Conservation (phyloP, 2,797 vertebrate genomes). For the Spinibarbus caldwelli region DNA sequence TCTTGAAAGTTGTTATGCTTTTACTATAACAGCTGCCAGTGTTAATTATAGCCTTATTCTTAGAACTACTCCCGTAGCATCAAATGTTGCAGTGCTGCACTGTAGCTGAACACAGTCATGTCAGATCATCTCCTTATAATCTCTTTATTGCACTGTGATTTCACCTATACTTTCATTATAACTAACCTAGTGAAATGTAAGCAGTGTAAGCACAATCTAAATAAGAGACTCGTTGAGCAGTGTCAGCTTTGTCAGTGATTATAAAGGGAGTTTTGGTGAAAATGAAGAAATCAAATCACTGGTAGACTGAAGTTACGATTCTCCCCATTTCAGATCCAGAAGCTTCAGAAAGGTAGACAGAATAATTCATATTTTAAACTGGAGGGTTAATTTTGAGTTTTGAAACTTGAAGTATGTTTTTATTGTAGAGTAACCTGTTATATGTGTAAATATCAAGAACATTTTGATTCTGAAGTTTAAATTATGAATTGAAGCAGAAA, state of each 20-base stretch:
- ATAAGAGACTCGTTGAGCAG: background rate
- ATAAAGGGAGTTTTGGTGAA: background rate
- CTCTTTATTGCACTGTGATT: background rate
- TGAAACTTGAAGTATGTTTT: background rate
- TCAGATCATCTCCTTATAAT: background rate
- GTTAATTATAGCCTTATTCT: background rate
- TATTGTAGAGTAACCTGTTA: background rate
- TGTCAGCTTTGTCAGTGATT: background rate
- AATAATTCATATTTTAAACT: background rate
- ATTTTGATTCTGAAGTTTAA: background rate
- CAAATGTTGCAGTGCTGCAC: background rate
- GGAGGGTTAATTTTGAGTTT: background rate
- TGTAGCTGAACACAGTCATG: background rate
- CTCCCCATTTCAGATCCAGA: background rate
- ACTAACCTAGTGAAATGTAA: background rate
- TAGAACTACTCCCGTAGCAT: background rate
- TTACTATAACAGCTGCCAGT: background rate
- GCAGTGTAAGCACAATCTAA: background rate
- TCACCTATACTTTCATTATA: background rate
- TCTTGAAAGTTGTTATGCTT: background rate
- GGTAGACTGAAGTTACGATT: background rate
- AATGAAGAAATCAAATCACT: background rate
- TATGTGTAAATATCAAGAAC: background rate
- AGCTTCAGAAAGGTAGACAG: background rate
- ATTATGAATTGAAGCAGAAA: background rate